Percentiles rank a stretch among this genome's conserved stretches.
Conservation (phyloP, 2,113 vertebrate genomes). For the Hystrix cristata region DNA sequence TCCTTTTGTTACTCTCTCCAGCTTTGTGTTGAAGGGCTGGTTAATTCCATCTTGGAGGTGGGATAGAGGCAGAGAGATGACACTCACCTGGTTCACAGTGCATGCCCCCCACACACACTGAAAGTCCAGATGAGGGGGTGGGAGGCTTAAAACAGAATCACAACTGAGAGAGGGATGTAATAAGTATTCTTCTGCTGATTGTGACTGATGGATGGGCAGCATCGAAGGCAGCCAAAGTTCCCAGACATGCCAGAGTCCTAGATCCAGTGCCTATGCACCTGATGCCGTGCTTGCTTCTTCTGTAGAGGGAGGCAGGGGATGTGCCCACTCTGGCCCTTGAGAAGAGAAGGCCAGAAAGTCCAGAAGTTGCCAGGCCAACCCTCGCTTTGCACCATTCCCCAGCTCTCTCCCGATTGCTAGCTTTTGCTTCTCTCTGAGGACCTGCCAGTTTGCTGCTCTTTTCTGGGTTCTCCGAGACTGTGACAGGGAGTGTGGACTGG, state of each 20-base stretch:
- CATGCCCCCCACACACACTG: neutral
- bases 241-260: neutral
- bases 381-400: neutral
- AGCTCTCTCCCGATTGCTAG: neutral
- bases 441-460: slow-evolving; percentile 56
- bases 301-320: neutral
- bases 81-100: slow-evolving; percentile 28
- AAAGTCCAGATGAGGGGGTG: neutral
- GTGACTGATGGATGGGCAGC: neutral
- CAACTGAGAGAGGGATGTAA: neutral
- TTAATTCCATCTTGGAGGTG: slow-evolving; percentile 18
- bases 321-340: neutral
- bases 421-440: slow-evolving; percentile 11
- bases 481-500: neutral
- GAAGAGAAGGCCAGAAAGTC: neutral
- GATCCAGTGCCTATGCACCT: neutral
- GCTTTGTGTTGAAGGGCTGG: slow-evolving; percentile 16
- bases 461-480: slow-evolving; percentile 30
- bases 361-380: neutral
- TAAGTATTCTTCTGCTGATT: neutral
- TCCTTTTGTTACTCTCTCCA: slow-evolving; percentile 46
- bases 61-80: neutral
- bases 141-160: neutral
- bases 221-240: neutral
- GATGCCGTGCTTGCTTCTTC: neutral